phyloP scores from a whole-genome alignment of 2,888 invertebrate species.

The Synanthedon vespiformis region DNA sequence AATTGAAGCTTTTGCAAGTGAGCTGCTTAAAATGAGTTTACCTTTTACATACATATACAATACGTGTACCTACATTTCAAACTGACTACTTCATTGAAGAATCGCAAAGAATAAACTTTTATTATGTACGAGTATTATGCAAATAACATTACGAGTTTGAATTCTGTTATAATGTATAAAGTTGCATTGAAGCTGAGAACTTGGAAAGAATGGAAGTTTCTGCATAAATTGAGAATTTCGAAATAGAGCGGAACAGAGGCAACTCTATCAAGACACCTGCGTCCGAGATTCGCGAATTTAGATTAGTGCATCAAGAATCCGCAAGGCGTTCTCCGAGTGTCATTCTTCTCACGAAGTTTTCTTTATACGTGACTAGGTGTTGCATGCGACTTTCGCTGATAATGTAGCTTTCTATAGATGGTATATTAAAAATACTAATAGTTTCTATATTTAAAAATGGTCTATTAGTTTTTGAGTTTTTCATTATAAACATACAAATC shows the following conservation, averaged over 20 bases:
- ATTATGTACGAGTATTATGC: neutral
- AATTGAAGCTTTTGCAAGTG: no score
- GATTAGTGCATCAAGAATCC: constrained; percentile 31
- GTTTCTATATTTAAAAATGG: no score
- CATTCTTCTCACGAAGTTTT: constrained; percentile 36
- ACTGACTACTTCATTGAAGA: neutral
- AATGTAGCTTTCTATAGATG: no score
- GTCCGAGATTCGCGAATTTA: constrained; percentile 43
- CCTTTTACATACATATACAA: no score
- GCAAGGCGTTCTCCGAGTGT: constrained; percentile 14
- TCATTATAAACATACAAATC: no score
- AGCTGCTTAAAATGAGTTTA: no score
- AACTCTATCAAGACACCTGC: constrained; percentile 48
- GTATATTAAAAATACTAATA: no score
- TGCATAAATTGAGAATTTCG: constrained; percentile 42
- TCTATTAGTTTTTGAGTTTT: no score
- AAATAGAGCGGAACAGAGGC: constrained; percentile 26
- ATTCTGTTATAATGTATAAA: neutral
- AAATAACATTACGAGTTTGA: neutral
- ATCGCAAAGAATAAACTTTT: neutral
- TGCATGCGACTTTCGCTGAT: no score
- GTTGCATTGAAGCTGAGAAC: neutral
- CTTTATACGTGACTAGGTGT: constrained; percentile 11
- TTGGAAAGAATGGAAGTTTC: neutral
- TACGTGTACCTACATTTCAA: no score